Percentiles rank a stretch among this genome's conserved stretches.
phyloP scores from a whole-genome alignment of 2,113 vertebrate species.

The Apeltes quadracus region DNA sequence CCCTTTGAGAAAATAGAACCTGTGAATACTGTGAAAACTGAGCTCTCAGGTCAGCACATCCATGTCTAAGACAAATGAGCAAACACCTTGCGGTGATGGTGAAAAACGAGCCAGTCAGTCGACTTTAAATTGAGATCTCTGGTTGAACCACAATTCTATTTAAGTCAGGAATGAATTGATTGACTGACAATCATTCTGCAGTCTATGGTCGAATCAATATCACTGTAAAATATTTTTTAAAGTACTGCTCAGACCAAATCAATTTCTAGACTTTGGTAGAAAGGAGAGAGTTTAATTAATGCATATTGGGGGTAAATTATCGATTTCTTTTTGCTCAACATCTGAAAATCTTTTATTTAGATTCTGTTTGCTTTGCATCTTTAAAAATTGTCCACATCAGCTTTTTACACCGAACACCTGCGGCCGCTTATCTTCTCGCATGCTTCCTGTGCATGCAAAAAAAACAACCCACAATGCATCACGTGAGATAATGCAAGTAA shows the following conservation, averaged over 20 bases:
- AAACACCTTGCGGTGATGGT: background rate
- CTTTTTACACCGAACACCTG: constrained; percentile 51
- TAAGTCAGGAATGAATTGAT: background rate
- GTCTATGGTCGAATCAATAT: background rate
- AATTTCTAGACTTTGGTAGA: background rate
- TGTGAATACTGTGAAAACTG: background rate
- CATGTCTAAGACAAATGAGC: constrained; percentile 12
- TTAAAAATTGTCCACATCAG: constrained; percentile 54
- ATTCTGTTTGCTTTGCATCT: constrained; percentile 48
- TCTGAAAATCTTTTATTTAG: constrained; percentile 20
- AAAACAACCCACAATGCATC: too few species aligned
- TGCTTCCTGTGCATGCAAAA: constrained; percentile 20
- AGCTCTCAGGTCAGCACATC: constrained; percentile 1
- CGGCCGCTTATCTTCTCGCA: constrained; percentile 18
- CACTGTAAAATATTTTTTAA: constrained; percentile 1
- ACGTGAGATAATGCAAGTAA: background rate
- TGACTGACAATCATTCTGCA: constrained; percentile 5
- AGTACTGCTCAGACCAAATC: background rate
- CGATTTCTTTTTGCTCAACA: constrained; percentile 17
- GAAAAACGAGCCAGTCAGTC: background rate
- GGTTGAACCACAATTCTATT: background rate
- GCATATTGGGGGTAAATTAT: background rate
- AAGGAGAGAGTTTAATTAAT: background rate
- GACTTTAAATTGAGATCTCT: background rate
- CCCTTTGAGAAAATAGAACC: background rate